Evolutionary conservation across 2,113 vertebrate species (phyloP), one percentile per base, ranked within the genome.

Genomic region (Hepsetus odoe): DNA sequence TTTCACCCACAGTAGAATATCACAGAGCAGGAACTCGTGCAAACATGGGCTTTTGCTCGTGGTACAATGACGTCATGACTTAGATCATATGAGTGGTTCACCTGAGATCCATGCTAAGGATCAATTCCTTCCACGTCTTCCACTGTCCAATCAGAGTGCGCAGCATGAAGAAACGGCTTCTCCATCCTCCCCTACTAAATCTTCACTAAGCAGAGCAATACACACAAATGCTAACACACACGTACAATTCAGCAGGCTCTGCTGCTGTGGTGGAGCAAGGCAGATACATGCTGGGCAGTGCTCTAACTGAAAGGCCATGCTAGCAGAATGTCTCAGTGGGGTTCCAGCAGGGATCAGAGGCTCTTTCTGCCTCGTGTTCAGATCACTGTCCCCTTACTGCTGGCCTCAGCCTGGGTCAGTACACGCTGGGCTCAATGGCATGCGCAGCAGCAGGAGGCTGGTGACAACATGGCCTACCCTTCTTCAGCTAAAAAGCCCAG

Each of bases 201-300:
- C 26, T 69, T 40, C 56, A 55, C 74, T 61, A 67, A 80, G 73
- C 42, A 62, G 44, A 51, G 56, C 71, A 71, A 70, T 40, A 44
- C 44, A 68, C 20, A 61, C 73, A 77, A 61, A 67, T 49, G 42
- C 32, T 38, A 32, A 70, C 55, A 62, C 55, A 70, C 11, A 69
- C 38, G 49, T 61, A 58, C 46, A 44, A 51, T 32, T 38, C 71
- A 26, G 42, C 16, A 78, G 69, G 38, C 73, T 77, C 46, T 44
- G 69, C 61, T 79, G 62, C 74, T 65, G 65, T 59, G 58, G 66
- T 72, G 75, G 74, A 70, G 55, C 44, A 32, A 30, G 56, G 55
- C 65, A 69, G 49, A 61, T 68, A 75, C 82, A 85, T 53, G 64
- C 86, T 82, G 84, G 55, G 84, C 72, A 28, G 64, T 40, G 46